Evolutionary conservation across 2,888 invertebrate genomes (phyloP).

Genomic region (Clanis bilineata): DNA sequence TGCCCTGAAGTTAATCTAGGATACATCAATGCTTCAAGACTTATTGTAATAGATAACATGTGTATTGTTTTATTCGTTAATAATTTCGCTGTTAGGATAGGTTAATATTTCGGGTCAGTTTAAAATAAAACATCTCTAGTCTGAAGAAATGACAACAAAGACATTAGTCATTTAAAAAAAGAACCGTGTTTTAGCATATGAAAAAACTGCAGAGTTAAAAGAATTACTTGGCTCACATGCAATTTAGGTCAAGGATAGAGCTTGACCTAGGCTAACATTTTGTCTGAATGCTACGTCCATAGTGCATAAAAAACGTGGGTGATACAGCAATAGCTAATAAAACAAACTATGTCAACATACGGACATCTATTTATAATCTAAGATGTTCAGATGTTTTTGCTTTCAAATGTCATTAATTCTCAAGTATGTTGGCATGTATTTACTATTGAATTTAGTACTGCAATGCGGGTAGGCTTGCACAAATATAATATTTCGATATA

Average conservation of each 20-base stretch:
- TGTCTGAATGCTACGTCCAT: neutral
- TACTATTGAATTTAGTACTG: too few relatives aligned
- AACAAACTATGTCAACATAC: slow-evolving; percentile 4
- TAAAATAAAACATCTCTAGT: neutral
- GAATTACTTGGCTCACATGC: neutral
- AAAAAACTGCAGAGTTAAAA: neutral
- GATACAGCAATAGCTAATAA: neutral
- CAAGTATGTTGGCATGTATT: too few relatives aligned
- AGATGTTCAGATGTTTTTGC: too few relatives aligned
- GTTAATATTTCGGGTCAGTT: too few relatives aligned
- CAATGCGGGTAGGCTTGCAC: too few relatives aligned
- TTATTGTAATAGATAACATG: neutral
- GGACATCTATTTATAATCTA: neutral
- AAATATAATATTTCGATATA: too few relatives aligned
- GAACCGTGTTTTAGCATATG: neutral
- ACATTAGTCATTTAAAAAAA: neutral
- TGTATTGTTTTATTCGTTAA: neutral
- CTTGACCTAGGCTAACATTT: slow-evolving; percentile 2
- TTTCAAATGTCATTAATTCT: too few relatives aligned
- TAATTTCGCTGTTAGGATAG: neutral
- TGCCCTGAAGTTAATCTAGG: too few relatives aligned
- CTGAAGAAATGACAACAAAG: neutral
- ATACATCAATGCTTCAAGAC: too few relatives aligned
- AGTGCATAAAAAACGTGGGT: neutral
- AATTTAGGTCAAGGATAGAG: neutral